Evolutionary conservation across 1,140 invertebrate genomes (phyloP), one percentile per base, ranked within the genome.

Genomic region (Zaprionus camerounensis): DNA sequence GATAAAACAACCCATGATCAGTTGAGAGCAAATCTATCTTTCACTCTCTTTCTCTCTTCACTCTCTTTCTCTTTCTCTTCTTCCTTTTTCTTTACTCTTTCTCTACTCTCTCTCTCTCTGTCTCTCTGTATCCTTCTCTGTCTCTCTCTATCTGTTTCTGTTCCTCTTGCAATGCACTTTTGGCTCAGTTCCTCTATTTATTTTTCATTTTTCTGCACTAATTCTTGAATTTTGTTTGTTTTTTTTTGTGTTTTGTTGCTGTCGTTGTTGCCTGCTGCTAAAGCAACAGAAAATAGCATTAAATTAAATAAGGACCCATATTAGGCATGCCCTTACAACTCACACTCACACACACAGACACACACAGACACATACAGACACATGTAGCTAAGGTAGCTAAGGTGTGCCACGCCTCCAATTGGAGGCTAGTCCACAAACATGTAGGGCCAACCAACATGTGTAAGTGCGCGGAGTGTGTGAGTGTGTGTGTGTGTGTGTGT

Each of bases 231-330:
- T 44, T 64, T 9, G 26, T 28, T 44, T 11, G 9, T 36, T 38
- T 71, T 62, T 38, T 41, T 44, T 12, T 76, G 41, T 34, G 24
- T 34, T 26, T 36, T 59, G n/a, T 44, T 53, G n/a, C 56, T 59
- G 62, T 34, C 5, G 44, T 36, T 55, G 17, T 55, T 57, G 28
- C 28, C 28, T 31, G 9, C 28, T 7, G 34, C 57, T 63, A 63
- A 72, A 69, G 83, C 78, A 78, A 82, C 80, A 88, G 28, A 88
- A 88, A 86, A 88, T 86, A 70, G 83, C 83, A 86, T 88, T 86
- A 86, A 86, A 86, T 86, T 86, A 86, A 86, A 86, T 86, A 86
- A 86, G 88, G 80, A 82, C 83, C 81, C 83, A 77, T 86, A 86
- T 86, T 87, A 86, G 83, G 80, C 83, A 83, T 78, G 84, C 77